Evolutionary conservation across 2,797 vertebrate species (phyloP), one percentile per base, ranked within the genome.

Genomic region (Ctenochaetus hawaiiensis): DNA sequence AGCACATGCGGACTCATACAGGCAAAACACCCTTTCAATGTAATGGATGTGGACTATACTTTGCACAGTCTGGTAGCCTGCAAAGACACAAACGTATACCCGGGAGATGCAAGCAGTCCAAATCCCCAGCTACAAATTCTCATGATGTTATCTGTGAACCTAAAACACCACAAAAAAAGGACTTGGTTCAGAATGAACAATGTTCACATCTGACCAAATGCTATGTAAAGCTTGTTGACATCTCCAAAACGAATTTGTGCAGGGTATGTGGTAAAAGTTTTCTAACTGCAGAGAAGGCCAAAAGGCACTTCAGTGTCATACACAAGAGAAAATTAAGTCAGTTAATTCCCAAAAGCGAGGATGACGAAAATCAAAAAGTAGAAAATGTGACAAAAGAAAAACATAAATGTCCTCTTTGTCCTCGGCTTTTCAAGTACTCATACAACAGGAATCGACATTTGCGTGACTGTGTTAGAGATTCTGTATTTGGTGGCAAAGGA

Each of bases 361-460:
- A 41, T 58, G 84, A 82, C 16, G 80, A 80, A 81, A 84, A 43
- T 41, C 17, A 53, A 65, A 81, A 72, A 22, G 11, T 8, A 80
- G 79, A 84, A 8, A 22, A 44, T 26, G 67, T 71, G 5, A 54
- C 9, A 0, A 45, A 0, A 17, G 73, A 14, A n/a, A 91, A 86
- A 83, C 92, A 83, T 72, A 90, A 93, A 75, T 96, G 96, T 73
- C 94, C 93, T 30, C 74, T 95, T 56, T 96, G 96, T 85, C 88
- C 92, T 70, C 82, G 91, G 8, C 23, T 87, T 63, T 96, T 96
- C 79, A 95, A 90, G 63, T 93, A 95, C 67, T 90, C 85, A 7
- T 93, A 91, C 84, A 95, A 95, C 87, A 91, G 93, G 62, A 75
- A 82, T 48, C 89, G 93, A 2, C 96, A 96, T 91, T 86, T 96